Evolutionary conservation across 2,888 invertebrate species (phyloP).

Genomic region (Malthinus seriepunctatus): DNA sequence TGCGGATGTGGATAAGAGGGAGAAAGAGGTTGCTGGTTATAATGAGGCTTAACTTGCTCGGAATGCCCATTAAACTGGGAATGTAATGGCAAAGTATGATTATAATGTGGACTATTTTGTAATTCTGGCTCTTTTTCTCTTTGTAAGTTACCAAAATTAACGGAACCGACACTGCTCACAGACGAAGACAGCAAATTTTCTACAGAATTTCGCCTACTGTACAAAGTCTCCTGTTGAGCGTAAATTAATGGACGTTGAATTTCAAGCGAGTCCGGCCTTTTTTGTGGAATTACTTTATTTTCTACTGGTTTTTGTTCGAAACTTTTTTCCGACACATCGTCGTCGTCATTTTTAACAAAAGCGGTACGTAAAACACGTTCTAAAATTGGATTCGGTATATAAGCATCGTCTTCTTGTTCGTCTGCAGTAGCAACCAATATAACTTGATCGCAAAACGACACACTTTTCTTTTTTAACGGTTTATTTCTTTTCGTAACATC

Average conservation of each 20-base stretch:
- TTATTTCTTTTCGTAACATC: constrained; percentile 56
- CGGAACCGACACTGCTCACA: neutral
- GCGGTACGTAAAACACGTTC: constrained; percentile 84
- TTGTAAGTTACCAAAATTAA: neutral
- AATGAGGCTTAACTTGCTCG: neutral
- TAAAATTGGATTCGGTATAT: constrained; percentile 88
- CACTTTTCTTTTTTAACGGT: constrained; percentile 83
- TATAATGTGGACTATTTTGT: neutral
- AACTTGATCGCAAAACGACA: constrained; percentile 93
- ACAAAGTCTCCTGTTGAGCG: constrained; percentile 22
- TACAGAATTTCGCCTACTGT: constrained; percentile 44
- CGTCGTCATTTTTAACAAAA: constrained; percentile 68
- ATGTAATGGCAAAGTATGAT: neutral
- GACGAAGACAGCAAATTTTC: constrained; percentile 34
- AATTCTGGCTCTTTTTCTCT: constrained; percentile 1
- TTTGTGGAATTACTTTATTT: neutral
- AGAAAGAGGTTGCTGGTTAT: constrained; percentile 7
- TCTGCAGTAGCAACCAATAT: constrained; percentile 91
- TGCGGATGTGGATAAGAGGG: neutral
- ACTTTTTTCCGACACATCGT: neutral
- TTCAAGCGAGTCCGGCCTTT: neutral
- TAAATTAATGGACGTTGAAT: neutral
- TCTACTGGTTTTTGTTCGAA: neutral
- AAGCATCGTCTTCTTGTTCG: constrained; percentile 87
- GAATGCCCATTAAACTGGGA: neutral